Evolutionary conservation across 2,888 invertebrate species (phyloP), one percentile per base, ranked within the genome.

Genomic region (Drosophila cognata): DNA sequence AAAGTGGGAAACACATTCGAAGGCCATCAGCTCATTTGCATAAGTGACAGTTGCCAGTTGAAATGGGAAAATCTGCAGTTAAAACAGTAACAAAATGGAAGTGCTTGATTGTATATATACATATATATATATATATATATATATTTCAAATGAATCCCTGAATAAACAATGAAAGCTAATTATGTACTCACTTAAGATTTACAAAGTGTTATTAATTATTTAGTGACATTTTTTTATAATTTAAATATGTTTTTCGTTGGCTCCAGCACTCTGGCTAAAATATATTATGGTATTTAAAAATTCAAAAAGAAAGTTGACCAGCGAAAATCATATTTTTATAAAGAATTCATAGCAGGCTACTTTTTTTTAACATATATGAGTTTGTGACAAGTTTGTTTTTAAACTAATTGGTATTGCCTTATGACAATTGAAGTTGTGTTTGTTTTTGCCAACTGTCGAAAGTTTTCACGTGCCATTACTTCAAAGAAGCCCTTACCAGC

Each of bases 11-110:
- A 41, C 58, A 57, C 58, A 71, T 52, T 67, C 58, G 53, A 51
- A 58, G 29, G 69, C 48, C 74, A 64, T 21, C 8, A 35, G 67
- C 60, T 74, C 64, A 88, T 84, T 88, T 88, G 82, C 83, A 79
- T 88, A 80, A 88, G 63, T 77, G 80, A 73, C 79, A 71, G 53
- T 63, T 63, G 62, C 29, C 56, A 33, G 11, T 25, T 28, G 25
- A 18, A 10, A 28, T 21, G 25, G 64, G 56, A 61, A 59, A 55
- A 53, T 53, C 51, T 69, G 48, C 59, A 61, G 51, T 52, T 61
- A 63, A 70, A 66, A 38, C 57, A 18, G 28, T 48, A 13, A 38
- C 56, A 21, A 36, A 67, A 43, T 60, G 55, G 21, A 38, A 61
- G 36, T 53, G 48, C 8, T 36, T n/a, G 10, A 38, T 4, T 25